Evolutionary conservation across 2,888 invertebrate species (phyloP), one percentile per base, ranked within the genome.

Genomic region (Eucriotettix oculatus): DNA sequence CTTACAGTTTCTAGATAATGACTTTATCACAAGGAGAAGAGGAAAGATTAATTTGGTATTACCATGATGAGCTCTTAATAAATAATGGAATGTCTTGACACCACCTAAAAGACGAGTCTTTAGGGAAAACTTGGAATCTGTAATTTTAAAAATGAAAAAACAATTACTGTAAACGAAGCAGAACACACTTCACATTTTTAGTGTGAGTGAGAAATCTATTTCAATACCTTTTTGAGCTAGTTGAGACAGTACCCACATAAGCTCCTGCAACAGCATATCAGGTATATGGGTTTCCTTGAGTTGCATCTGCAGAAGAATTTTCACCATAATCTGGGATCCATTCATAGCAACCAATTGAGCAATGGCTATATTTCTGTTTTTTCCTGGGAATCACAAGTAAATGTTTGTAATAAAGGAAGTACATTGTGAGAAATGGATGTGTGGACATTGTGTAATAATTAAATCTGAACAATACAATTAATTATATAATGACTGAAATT

Each of bases 101-200:
- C 79, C 79, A 54, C 80, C 81, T 52, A 80, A 71, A 70, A 81
- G 75, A 67, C 84, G 77, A 17, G 83, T 78, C 74, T 84, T 85
- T 62, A 78, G 71, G 16, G 83, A 79, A 70, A 86, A 85, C 72
- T 84, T 85, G 10, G 72, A 65, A 69, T 78, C 78, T 74, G 67
- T 12, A 68, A 69, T 29, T 29, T 29, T 5, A 29, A 29, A 29
- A 29, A 29, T 29, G 7, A 29, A 29, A 29, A 29, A 29, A 29
- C 29, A 29, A 2, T 29, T 29, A 29, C 29, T 29, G 29, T 29
- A 29, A 29, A 29, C 7, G 7, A 29, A 29, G 29, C 29, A 29
- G 29, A 29, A 29, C 29, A 29, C 29, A 29, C 29, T 29, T 29
- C 29, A 2, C 29, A 29, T 2, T 29, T 2, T 5, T 5, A 29